phyloP scores from a whole-genome alignment of 1,140 invertebrate genomes.

The Brachionus asplanchnoidis region DNA sequence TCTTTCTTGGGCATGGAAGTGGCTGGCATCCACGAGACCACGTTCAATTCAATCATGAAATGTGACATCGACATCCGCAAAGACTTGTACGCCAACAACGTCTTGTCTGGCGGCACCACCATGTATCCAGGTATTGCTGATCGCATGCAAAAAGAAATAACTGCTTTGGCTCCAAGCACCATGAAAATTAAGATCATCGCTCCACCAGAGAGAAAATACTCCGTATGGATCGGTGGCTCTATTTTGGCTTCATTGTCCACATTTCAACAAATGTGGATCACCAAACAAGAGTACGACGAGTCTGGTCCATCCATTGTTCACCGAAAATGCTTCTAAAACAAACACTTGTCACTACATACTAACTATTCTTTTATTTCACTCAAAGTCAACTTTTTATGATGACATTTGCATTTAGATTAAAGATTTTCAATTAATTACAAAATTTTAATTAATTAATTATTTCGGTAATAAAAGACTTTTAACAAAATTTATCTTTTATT shows the following conservation, averaged over 20 bases:
- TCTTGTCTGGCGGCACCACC: constrained; percentile 87
- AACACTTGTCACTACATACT: background rate
- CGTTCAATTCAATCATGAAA: constrained; percentile 81
- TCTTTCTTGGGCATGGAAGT: constrained; percentile 89
- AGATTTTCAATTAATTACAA: background rate
- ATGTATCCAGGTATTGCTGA: constrained; percentile 88
- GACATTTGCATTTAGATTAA: background rate
- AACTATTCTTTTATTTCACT: background rate
- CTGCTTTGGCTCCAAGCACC: constrained; percentile 68
- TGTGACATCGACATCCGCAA: constrained; percentile 73
- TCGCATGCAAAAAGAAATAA: constrained; percentile 73
- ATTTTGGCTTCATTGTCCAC: constrained; percentile 61
- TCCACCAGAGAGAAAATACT: constrained; percentile 81
- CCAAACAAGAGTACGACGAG: background rate
- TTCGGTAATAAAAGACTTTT: background rate
- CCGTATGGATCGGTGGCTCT: constrained; percentile 64
- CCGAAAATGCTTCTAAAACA: constrained; percentile 35
- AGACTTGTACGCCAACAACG: constrained; percentile 87
- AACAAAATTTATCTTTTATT: background rate
- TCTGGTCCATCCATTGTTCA: constrained; percentile 60
- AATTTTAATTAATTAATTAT: background rate
- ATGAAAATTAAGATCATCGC: constrained; percentile 80
- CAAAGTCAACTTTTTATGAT: constrained; percentile 3
- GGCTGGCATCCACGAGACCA: constrained; percentile 86
- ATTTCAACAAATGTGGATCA: constrained; percentile 62